These are phyloP conservation scores for Psophia crepitans DNA, from an alignment of 2,113 vertebrate species.

Conservation along the genomic window DNA sequence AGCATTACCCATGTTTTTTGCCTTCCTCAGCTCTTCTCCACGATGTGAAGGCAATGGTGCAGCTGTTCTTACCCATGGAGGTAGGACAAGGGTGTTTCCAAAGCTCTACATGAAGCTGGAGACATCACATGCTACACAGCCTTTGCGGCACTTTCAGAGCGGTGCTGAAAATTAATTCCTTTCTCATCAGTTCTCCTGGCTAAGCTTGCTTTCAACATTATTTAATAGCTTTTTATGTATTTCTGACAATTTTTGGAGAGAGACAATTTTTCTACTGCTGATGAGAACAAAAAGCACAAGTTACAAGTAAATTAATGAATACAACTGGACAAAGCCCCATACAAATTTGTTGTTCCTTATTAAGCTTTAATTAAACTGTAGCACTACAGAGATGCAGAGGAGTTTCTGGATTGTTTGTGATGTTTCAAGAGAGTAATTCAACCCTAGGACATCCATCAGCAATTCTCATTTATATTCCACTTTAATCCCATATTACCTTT, in stretches of 20 bases:
- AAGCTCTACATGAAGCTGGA: accelerated
- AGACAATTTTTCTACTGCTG: background rate
- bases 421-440: background rate
- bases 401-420: conserved; percentile 2
- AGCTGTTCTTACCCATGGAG: background rate
- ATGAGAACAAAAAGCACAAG: background rate
- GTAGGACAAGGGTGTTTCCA: background rate
- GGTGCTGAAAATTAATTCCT: background rate
- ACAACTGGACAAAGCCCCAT: background rate
- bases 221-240: background rate
- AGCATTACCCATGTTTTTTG: background rate
- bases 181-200: background rate
- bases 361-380: conserved; percentile 23
- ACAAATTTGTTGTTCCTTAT: background rate
- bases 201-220: background rate
- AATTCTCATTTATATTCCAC: background rate
- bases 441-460: background rate
- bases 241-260: background rate
- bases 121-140: background rate
- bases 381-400: background rate
- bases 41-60: accelerated
- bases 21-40: background rate
- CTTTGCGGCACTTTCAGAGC: background rate
- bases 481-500: background rate
- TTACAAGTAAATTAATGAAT: background rate